Conservation (phyloP, 2,888 invertebrate genomes). For the Xanthorhoe designata region DNA sequence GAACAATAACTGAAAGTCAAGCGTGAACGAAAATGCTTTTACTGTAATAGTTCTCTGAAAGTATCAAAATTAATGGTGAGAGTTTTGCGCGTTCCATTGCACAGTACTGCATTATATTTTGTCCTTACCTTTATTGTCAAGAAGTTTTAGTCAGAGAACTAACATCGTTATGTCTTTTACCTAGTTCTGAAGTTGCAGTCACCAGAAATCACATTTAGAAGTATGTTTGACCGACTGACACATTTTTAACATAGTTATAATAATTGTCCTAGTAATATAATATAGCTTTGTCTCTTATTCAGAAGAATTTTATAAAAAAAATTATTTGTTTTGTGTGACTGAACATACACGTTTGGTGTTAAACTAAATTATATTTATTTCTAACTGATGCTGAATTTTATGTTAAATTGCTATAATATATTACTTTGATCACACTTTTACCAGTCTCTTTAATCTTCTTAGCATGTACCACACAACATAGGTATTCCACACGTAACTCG, state of each 20-base stretch:
- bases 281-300: too few relatives aligned
- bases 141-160: neutral
- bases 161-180: neutral
- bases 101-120: neutral
- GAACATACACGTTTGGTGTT: too few relatives aligned
- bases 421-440: conserved; percentile 5
- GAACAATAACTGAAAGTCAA: neutral
- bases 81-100: neutral
- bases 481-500: conserved; percentile 33
- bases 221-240: neutral
- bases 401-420: neutral
- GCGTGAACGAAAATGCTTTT: neutral
- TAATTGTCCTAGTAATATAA: too few relatives aligned
- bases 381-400: too few relatives aligned
- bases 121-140: neutral
- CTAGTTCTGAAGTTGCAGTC: neutral
- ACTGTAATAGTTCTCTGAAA: neutral
- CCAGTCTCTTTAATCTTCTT: conserved; percentile 17
- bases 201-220: neutral
- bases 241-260: too few relatives aligned
- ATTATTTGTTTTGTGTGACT: too few relatives aligned
- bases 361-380: too few relatives aligned
- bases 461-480: conserved; percentile 33
- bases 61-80: neutral
- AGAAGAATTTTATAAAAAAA: too few relatives aligned